Evolutionary conservation across 2,888 invertebrate genomes (phyloP), one percentile per base, ranked within the genome.

Genomic region (Frankliniella fusca): DNA sequence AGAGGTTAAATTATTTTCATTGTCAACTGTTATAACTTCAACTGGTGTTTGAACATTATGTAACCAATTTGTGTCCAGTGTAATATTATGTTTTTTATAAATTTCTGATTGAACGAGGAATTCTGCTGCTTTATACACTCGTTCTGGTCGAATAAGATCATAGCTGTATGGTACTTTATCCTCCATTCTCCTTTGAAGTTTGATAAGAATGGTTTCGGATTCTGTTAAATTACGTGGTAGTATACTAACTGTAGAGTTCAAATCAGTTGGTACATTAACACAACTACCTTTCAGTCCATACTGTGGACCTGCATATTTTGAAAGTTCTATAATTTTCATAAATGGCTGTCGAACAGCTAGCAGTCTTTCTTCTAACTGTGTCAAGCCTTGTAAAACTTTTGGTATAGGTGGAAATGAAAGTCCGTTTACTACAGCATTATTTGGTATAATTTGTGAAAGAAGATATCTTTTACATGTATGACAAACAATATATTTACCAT

Each of bases 361-460:
- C 80, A 83, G 81, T 8, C 83, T 80, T 48, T 76, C 70, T 82
- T 83, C 83, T 12, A 83, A 48, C 12, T 80, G 83, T 15, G 82
- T 83, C 12, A 83, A 48, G 7, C 48, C 54, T 65, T 28, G 81
- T 38, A 83, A 28, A 23, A 28, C 80, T 18, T 49, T 27, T 9
- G 83, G 82, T 49, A 83, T 49, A 9, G 48, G 48, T 23, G 80
- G 82, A 48, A 83, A 83, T 3, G 48, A 10, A n/a, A 83, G n/a
- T 23, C 80, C 81, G 20, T 65, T 65, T 15, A 65, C 20, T 9
- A 65, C 1, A n/a, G 65, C 65, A 18, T 65, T 65, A 20, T 3
- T n/a, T 54, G 54, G n/a, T 65, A n/a, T 11, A 20, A 1, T 65
- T 65, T 65, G 18, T 9, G 9, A n/a, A n/a, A 3, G 5, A 15